phyloP scores from a whole-genome alignment of 1,140 invertebrate genomes.

The Pseudobourletiella spinata region DNA sequence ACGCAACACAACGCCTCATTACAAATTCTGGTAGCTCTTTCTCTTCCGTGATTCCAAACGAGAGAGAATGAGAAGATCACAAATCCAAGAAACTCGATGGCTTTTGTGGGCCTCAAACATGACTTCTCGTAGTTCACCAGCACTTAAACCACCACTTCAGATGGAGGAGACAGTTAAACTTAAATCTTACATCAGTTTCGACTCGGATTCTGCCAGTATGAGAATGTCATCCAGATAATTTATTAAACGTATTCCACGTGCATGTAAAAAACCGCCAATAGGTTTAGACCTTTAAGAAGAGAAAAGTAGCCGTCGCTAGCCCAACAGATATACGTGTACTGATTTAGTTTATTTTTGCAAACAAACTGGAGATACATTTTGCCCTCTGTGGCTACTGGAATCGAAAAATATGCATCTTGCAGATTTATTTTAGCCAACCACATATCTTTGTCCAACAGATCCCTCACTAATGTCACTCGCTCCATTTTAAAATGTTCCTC shows the following conservation, averaged over 20 bases:
- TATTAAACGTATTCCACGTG: background rate
- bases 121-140: conserved; percentile 5
- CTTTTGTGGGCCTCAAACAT: background rate
- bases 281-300: conserved; percentile 18
- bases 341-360: conserved; percentile 3
- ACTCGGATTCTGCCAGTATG: background rate
- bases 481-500: conserved; percentile 11
- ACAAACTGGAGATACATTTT: conserved; percentile 17
- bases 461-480: background rate
- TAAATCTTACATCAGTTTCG: background rate
- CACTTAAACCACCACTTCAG: background rate
- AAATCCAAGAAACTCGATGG: conserved; percentile 11
- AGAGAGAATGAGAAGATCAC: conserved; percentile 1
- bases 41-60: background rate
- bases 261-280: background rate
- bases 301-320: conserved; percentile 9
- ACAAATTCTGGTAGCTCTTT: background rate
- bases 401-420: conserved; percentile 19
- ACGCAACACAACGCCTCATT: background rate
- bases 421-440: conserved; percentile 21
- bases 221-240: background rate
- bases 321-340: conserved; percentile 15
- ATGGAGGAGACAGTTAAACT: background rate
- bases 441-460: background rate
- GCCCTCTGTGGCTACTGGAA: background rate